These are phyloP conservation scores for Microplitis manilae DNA, from an alignment of 2,888 invertebrate genomes.

Conservation along the genomic window DNA sequence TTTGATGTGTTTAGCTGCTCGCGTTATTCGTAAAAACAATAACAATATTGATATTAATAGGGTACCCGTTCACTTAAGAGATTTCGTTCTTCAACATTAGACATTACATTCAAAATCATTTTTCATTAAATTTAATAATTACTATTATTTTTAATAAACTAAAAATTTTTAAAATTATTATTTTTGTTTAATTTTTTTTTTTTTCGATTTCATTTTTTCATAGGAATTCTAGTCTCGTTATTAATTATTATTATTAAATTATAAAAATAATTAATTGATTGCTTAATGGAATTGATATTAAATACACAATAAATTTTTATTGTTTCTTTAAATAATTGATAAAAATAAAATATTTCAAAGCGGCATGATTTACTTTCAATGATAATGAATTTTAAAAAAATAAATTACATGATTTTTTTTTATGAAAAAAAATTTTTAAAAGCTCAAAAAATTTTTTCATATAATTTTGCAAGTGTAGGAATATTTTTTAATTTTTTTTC, in stretches of 20 bases:
- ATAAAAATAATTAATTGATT: background rate
- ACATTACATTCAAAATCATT: background rate
- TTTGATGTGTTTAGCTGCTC: slow-evolving; percentile 89
- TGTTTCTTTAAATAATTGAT: background rate
- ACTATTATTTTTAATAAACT: slow-evolving; percentile 8
- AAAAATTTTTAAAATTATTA: background rate
- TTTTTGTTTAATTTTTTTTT: background rate
- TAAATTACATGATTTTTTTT: background rate
- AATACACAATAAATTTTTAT: too few relatives aligned
- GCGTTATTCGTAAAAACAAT: slow-evolving; percentile 76
- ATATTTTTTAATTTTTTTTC: background rate
- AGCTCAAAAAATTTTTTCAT: background rate
- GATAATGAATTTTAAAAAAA: too few relatives aligned
- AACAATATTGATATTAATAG: slow-evolving; percentile 47
- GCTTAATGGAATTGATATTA: background rate
- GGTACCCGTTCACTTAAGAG: slow-evolving; percentile 62
- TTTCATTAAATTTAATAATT: background rate
- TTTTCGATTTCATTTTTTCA: slow-evolving; percentile 10
- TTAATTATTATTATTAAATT: background rate
- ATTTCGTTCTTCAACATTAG: slow-evolving; percentile 64
- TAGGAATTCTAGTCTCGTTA: slow-evolving; percentile 5
- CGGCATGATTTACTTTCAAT: too few relatives aligned
- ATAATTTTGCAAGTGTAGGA: background rate
- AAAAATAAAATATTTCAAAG: background rate
- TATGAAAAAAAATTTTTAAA: background rate